These are phyloP conservation scores for Orthosia gothica DNA, from an alignment of 2,888 invertebrate genomes.

Conservation along the genomic window DNA sequence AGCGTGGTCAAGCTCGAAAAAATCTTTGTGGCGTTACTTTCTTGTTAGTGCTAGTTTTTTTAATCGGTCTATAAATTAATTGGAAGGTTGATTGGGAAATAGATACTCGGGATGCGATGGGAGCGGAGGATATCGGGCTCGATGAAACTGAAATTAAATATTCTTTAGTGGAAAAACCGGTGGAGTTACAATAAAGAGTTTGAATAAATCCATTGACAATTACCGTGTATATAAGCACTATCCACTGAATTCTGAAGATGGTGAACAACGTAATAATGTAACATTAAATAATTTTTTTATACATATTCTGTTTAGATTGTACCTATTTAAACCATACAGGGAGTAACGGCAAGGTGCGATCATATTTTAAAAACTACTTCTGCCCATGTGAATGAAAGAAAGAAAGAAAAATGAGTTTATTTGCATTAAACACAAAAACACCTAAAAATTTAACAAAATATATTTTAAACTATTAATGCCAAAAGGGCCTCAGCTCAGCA, in stretches of 20 bases:
- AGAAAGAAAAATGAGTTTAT: too few species aligned
- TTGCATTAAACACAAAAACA: too few species aligned
- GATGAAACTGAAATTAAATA: constrained; percentile 1
- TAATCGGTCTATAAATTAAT: constrained; percentile 5
- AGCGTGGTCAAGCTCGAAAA: too few species aligned
- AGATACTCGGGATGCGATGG: background rate
- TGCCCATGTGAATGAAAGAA: too few species aligned
- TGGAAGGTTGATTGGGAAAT: constrained; percentile 25
- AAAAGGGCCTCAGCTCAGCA: too few species aligned
- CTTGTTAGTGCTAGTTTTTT: background rate
- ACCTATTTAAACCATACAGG: too few species aligned
- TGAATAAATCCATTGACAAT: background rate
- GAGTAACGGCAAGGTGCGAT: too few species aligned
- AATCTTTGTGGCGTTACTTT: background rate
- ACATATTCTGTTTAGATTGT: too few species aligned
- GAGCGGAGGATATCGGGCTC: background rate
- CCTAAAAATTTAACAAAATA: too few species aligned
- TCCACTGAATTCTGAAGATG: background rate
- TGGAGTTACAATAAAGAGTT: background rate
- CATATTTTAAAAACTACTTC: too few species aligned
- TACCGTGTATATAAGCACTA: background rate
- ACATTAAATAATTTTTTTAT: too few species aligned
- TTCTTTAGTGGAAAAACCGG: background rate
- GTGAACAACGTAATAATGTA: background rate
- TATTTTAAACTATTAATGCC: too few species aligned